A percentile compares a stretch with the other conserved stretches of the same genome.
These are phyloP conservation scores for Nycticryphes semicollaris DNA, from an alignment of 2,113 vertebrate species.

Conservation along the genomic window DNA sequence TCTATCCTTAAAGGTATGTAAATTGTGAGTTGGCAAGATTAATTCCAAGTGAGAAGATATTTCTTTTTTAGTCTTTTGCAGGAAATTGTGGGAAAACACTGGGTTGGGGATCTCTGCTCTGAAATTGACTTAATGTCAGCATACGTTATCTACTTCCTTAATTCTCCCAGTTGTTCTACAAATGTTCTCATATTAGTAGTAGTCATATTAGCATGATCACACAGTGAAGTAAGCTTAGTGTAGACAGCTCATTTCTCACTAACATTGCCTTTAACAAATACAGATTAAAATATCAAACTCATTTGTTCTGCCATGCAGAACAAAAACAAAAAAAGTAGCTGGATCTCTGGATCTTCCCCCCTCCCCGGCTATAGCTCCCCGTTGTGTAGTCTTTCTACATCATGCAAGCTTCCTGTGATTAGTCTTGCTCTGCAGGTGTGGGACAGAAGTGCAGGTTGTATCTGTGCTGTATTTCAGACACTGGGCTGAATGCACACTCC, in stretches of 20 bases:
- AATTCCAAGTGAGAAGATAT: background rate
- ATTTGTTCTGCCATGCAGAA: background rate
- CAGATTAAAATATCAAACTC: background rate
- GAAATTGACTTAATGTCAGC: background rate
- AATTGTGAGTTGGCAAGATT: background rate
- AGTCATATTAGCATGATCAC: background rate
- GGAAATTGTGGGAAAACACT: background rate
- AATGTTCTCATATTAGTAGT: no score
- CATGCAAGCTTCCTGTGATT: background rate
- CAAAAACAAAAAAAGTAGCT: background rate
- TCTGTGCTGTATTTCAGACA: background rate
- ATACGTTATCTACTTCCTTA: background rate
- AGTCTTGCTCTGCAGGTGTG: background rate
- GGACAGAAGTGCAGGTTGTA: background rate
- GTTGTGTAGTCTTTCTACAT: background rate
- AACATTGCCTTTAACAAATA: background rate
- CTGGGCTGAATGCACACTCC: background rate
- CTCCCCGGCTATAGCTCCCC: background rate
- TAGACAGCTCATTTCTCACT: background rate
- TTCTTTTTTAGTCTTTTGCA: background rate
- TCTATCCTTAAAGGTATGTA: background rate
- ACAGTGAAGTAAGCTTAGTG: background rate
- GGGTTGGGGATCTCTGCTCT: background rate
- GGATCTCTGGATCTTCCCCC: background rate
- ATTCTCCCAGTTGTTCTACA: background rate